Base-by-base conservation (phyloP, 2,888 invertebrate genomes). In the Tridacna gigas region DNA sequence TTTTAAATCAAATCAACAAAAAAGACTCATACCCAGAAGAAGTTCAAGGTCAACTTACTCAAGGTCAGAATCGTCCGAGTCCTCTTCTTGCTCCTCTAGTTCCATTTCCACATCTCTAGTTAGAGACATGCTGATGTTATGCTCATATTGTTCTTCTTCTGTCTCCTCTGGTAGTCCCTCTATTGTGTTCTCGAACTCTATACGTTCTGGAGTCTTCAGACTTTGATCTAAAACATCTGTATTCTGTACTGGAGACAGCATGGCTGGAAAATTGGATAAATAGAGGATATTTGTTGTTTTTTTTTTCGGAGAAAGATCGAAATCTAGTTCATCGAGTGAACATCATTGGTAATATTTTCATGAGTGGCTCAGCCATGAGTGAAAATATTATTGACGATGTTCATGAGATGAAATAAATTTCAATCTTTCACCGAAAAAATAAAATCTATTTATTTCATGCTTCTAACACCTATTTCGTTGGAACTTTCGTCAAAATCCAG, bases 131-230 rank as follows among this genome's bases (percentile, higher is more conserved):
- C 95, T 95, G 94, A 98, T 98, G 95, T 99, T 99, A 89, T 98
- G 96, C 91, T 98, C 98, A 0, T 98, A 98, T 97, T 98, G 98
- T 94, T 98, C 98, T 93, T 98, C 98, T 94, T 99, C 98, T 0
- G 92, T 90, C 79, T 94, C 93, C 83, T 92, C 91, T 51, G 89
- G 89, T 79, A 92, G 86, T 76, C 94, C 91, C 84, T 92, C 92
- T 63, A 93, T 91, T 25, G 91, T 91, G 95, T 97, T 97, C 92
- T 97, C 97, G 95, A 97, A 97, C 95, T 97, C 97, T 86, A 97
- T 97, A 91, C 97, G 95, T 93, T 97, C 97, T 0, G 97, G 97
- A 11, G 97, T 97, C 81, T 91, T 92, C 76, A 86, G 22, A 47
- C 86, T 89, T 37, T 86, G 69, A n/a, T 81, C 83, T 13, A 89